Percentiles rank a stretch among this genome's conserved stretches.
Conservation (phyloP, 2,113 vertebrate species). For the Oenanthe melanoleuca region DNA sequence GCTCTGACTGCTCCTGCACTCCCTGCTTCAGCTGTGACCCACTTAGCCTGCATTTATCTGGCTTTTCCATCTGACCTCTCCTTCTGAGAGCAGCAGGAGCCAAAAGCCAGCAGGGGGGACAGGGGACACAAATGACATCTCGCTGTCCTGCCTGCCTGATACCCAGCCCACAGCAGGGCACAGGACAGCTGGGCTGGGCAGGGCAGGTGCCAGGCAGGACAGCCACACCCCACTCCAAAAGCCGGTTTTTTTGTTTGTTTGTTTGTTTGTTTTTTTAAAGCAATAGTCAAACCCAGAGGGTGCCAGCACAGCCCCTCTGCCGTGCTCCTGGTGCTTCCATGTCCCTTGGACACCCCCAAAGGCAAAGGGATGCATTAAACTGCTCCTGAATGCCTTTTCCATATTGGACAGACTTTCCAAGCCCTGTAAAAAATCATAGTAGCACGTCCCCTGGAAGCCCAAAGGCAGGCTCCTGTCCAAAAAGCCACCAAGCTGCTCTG, state of each 20-base stretch:
- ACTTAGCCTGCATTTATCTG: not conserved
- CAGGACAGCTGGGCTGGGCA: not conserved
- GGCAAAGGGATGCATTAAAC: not conserved
- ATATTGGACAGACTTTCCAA: not conserved
- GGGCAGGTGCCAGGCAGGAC: not conserved
- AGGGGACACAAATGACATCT: not conserved
- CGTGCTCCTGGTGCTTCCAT: not conserved
- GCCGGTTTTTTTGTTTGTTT: too few species aligned
- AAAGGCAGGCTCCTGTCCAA: conserved; percentile 39
- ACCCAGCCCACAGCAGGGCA: not conserved
- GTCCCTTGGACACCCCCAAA: not conserved
- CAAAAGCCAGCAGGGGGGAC: not conserved
- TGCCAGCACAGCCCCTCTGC: not conserved
- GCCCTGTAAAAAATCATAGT: conserved; percentile 27
- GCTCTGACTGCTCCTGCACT: not conserved
- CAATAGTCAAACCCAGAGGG: not conserved
- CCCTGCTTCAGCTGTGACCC: not conserved
- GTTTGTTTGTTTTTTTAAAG: not conserved
- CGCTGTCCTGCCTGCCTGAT: not conserved
- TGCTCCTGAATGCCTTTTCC: conserved; percentile 20
- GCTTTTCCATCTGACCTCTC: not conserved
- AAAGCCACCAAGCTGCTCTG: not conserved
- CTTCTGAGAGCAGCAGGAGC: not conserved
- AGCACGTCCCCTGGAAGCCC: not conserved
- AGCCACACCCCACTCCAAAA: not conserved